phyloP scores from a whole-genome alignment of 2,113 vertebrate species.

The Amblyopsis rosae region DNA sequence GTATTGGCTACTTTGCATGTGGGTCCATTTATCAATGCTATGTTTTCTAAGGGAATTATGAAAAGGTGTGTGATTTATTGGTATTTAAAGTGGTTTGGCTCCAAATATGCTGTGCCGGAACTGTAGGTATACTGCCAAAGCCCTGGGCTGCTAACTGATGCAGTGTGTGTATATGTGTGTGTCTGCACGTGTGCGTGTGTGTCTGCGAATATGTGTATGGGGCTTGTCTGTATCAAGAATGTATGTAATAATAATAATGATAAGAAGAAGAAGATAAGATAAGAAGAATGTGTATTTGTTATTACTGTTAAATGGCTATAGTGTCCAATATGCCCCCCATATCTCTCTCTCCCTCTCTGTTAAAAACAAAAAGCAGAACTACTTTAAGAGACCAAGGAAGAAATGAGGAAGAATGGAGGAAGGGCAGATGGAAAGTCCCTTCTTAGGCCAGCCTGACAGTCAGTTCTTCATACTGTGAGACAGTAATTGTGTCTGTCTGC shows the following conservation, averaged over 20 bases:
- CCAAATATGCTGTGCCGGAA: neutral
- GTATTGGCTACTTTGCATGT: too few species aligned
- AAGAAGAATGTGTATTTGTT: neutral
- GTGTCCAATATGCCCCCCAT: neutral
- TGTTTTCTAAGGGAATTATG: neutral
- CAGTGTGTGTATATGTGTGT: neutral
- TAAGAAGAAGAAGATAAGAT: neutral
- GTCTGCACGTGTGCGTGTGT: slow-evolving; percentile 3
- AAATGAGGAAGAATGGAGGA: too few species aligned
- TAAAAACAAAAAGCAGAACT: too few species aligned
- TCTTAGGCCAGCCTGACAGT: neutral
- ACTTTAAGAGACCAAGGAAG: too few species aligned
- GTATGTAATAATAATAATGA: neutral
- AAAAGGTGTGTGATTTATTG: neutral
- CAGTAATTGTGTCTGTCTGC: neutral
- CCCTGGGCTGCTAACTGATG: neutral
- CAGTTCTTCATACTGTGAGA: neutral
- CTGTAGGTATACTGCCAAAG: neutral
- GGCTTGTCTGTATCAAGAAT: neutral
- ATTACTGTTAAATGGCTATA: neutral
- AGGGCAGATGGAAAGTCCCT: neutral
- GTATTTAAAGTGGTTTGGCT: neutral
- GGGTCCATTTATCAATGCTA: neutral
- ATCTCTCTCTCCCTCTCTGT: neutral
- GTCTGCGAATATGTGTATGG: neutral